These are phyloP conservation scores for Andrena cerasifolii DNA, from an alignment of 1,140 invertebrate genomes.

Conservation along the genomic window DNA sequence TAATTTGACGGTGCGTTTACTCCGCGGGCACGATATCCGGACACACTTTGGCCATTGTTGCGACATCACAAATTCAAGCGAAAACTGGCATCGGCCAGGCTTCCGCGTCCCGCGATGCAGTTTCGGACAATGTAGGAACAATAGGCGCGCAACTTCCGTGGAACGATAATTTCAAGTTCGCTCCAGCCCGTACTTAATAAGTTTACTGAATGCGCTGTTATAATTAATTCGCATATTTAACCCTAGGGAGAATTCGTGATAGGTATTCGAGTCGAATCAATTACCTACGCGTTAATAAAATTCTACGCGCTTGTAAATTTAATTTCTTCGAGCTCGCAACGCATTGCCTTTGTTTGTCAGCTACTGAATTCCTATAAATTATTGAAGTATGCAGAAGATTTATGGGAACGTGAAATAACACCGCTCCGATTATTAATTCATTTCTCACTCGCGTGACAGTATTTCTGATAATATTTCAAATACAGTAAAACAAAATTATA, in stretches of 20 bases:
- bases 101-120: constrained; percentile 32
- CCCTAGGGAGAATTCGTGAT: background rate
- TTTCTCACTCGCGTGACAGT: no score
- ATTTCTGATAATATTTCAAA: no score
- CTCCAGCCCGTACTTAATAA: constrained; percentile 14
- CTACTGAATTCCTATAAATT: no score
- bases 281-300: no score
- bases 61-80: constrained; percentile 46
- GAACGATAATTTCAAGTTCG: constrained; percentile 31
- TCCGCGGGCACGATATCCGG: background rate
- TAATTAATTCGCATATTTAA: background rate
- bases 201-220: background rate
- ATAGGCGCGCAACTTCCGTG: constrained; percentile 32
- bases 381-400: no score
- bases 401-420: no score
- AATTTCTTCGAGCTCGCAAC: no score
- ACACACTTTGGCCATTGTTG: constrained; percentile 46
- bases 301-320: no score
- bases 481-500: no score
- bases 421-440: no score
- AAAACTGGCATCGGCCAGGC: constrained; percentile 44
- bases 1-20: background rate
- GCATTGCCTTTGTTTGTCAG: no score
- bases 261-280: no score
- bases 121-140: constrained; percentile 45